A percentile compares a stretch with the other conserved stretches of the same genome.
These are phyloP conservation scores for Calcarius lapponicus DNA, from an alignment of 2,797 vertebrate genomes.

Conservation along the genomic window DNA sequence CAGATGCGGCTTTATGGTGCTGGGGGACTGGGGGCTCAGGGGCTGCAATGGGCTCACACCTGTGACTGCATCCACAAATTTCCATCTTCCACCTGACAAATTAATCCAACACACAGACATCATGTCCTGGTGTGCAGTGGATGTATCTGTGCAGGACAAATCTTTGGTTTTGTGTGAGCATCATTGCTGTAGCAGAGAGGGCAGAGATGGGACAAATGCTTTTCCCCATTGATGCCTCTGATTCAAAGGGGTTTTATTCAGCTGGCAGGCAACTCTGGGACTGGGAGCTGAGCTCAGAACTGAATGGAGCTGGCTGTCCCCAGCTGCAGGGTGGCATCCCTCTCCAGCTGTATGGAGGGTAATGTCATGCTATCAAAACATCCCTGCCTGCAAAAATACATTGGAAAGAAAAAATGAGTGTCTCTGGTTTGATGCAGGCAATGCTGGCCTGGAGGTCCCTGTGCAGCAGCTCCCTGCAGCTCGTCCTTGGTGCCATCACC, in stretches of 20 bases:
- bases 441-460: neutral
- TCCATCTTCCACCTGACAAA: neutral
- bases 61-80: neutral
- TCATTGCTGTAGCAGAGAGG: neutral
- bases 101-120: neutral
- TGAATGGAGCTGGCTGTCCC: neutral
- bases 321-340: neutral
- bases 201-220: neutral
- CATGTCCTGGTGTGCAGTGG: neutral
- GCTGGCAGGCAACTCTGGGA: neutral
- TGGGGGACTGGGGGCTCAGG: neutral
- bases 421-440: neutral
- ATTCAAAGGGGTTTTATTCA: neutral
- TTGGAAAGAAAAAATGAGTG: fast-evolving
- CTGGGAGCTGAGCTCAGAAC: neutral
- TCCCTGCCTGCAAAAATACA: neutral
- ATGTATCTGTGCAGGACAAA: neutral
- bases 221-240: neutral
- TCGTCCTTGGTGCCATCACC: neutral
- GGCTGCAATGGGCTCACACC: fast-evolving
- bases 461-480: neutral
- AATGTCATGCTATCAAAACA: neutral
- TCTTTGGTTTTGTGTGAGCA: neutral
- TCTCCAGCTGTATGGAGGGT: neutral
- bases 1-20: neutral